Evolutionary conservation across 2,888 invertebrate genomes (phyloP).

Genomic region (Temnothorax unifasciatus): DNA sequence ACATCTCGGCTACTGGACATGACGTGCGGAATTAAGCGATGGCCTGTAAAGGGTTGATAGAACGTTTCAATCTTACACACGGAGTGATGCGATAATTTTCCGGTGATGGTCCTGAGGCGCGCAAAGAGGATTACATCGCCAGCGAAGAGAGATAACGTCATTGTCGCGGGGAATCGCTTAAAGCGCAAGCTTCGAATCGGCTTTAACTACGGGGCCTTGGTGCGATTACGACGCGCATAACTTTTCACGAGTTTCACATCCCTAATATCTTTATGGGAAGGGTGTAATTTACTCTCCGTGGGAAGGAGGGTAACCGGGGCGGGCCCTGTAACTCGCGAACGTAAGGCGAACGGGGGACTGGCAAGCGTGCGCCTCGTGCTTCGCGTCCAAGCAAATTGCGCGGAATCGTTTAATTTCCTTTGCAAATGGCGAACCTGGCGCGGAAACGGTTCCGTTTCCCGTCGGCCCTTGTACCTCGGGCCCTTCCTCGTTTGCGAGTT

Average conservation of each 20-base stretch:
- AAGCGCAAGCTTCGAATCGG: conserved; percentile 24
- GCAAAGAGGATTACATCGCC: conserved; percentile 47
- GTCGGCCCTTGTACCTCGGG: conserved; percentile 43
- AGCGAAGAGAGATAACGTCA: conserved; percentile 31
- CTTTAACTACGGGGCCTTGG: conserved; percentile 18
- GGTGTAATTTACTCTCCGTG: conserved; percentile 25
- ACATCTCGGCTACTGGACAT: too few species aligned
- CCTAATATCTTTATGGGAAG: conserved; percentile 26
- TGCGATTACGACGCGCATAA: conserved; percentile 30
- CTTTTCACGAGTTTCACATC: conserved; percentile 40
- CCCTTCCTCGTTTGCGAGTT: conserved; percentile 10
- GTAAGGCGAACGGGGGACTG: not conserved
- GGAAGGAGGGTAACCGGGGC: not conserved
- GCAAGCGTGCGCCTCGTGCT: conserved; percentile 50
- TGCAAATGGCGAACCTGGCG: conserved; percentile 62
- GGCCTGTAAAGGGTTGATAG: conserved; percentile 20
- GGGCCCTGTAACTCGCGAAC: not conserved
- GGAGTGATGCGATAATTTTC: conserved; percentile 33
- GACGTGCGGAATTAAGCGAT: not conserved
- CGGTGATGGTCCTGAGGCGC: conserved; percentile 19
- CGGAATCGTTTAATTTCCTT: conserved; percentile 79
- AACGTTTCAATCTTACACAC: conserved; percentile 40
- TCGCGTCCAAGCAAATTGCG: conserved; percentile 70
- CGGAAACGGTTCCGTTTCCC: conserved; percentile 52
- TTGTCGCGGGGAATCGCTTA: conserved; percentile 25